These are phyloP conservation scores for Emmelina monodactyla DNA, from an alignment of 2,888 invertebrate genomes.

Conservation along the genomic window DNA sequence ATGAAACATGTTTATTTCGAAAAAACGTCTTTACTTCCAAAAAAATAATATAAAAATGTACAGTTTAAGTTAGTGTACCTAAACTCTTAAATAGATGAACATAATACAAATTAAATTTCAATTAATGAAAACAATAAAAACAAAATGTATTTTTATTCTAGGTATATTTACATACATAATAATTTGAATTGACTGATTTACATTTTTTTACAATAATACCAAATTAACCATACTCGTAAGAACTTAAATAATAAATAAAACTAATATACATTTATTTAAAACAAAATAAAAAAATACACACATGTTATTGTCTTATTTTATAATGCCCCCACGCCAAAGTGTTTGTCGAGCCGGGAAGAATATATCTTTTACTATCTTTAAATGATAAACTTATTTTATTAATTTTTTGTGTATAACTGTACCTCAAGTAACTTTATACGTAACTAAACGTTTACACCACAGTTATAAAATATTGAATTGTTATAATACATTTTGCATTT, in stretches of 20 bases:
- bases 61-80: background rate
- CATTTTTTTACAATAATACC: too few relatives aligned
- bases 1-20: constrained; percentile 5
- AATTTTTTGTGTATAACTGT: constrained; percentile 17
- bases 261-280: background rate
- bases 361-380: constrained; percentile 10
- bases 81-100: background rate
- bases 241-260: background rate
- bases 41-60: background rate
- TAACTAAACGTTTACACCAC: too few relatives aligned
- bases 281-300: background rate
- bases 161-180: background rate
- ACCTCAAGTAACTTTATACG: too few relatives aligned
- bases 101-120: too few relatives aligned
- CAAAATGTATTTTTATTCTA: background rate
- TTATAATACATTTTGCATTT: too few relatives aligned
- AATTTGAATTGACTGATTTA: too few relatives aligned
- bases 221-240: too few relatives aligned
- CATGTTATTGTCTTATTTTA: constrained; percentile 8
- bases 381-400: constrained; percentile 14
- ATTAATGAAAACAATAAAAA: background rate
- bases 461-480: too few relatives aligned
- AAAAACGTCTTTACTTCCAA: too few relatives aligned
- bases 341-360: constrained; percentile 6
- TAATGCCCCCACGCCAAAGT: constrained; percentile 14